Conservation (phyloP, 2,113 vertebrate genomes). For the Semicossyphus pulcher region DNA sequence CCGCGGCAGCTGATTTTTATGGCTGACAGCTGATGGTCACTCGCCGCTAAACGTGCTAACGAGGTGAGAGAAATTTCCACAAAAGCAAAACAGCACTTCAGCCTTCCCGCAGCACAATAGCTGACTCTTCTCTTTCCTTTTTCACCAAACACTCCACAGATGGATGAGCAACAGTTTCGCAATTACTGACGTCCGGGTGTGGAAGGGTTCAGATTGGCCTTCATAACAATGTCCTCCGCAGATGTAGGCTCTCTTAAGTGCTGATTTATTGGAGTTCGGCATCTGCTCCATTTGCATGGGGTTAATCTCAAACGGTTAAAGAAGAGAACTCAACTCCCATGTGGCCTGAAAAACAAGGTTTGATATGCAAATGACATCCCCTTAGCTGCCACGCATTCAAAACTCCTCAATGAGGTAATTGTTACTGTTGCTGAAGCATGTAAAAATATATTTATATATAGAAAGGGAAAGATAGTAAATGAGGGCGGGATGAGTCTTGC, state of each 20-base stretch:
- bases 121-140: slow-evolving; percentile 54
- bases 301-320: slow-evolving; percentile 78
- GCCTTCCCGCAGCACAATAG: slow-evolving; percentile 41
- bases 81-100: slow-evolving; percentile 60
- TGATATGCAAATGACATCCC: slow-evolving; percentile 75
- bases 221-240: slow-evolving; percentile 68
- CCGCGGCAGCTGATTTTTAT: slow-evolving; percentile 45
- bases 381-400: slow-evolving; percentile 57
- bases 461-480: slow-evolving; percentile 50
- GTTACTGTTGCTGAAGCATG: slow-evolving; percentile 68
- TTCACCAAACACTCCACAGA: slow-evolving; percentile 73
- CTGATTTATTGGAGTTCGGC: slow-evolving; percentile 79
- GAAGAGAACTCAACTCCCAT: slow-evolving; percentile 69
- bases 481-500: slow-evolving; percentile 60
- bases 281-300: slow-evolving; percentile 82
- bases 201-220: slow-evolving; percentile 65
- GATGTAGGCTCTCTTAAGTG: slow-evolving; percentile 72
- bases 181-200: slow-evolving; percentile 64
- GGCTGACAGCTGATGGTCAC: slow-evolving; percentile 66
- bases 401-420: slow-evolving; percentile 67
- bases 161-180: slow-evolving; percentile 71
- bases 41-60: slow-evolving; percentile 66
- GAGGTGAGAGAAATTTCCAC: slow-evolving; percentile 62
- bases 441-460: slow-evolving; percentile 63
- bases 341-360: slow-evolving; percentile 70